These are phyloP conservation scores for Taurulus bubalis DNA, from an alignment of 2,113 vertebrate species.

Conservation along the genomic window DNA sequence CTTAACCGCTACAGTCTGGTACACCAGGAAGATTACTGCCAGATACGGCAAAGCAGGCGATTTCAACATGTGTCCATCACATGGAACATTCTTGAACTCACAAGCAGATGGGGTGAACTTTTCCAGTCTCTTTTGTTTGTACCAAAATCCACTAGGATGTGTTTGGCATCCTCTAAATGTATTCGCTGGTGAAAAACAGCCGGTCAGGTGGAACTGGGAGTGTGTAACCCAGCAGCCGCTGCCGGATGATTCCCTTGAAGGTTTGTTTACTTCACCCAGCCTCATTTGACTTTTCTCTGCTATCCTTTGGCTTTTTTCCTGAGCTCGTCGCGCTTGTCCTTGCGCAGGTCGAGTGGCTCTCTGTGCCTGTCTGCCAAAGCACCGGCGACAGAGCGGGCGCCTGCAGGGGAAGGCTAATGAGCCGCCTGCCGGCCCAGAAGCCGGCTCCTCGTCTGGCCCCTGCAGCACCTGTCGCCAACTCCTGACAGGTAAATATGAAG, in stretches of 20 bases:
- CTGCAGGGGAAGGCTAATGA: slow-evolving; percentile 61
- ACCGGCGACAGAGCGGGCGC: slow-evolving; percentile 29
- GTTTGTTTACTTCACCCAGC: slow-evolving; percentile 19
- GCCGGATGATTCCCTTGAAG: slow-evolving; percentile 19
- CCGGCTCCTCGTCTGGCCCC: slow-evolving; percentile 43
- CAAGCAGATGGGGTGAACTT: neutral
- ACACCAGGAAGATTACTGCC: neutral
- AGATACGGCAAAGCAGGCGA: neutral
- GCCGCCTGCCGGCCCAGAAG: slow-evolving; percentile 38
- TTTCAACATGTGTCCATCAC: slow-evolving; percentile 23
- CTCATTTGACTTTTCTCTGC: neutral
- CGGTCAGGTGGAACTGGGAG: neutral
- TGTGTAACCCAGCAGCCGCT: slow-evolving; percentile 1
- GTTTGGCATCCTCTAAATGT: slow-evolving; percentile 6
- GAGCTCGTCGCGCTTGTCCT: slow-evolving; percentile 33
- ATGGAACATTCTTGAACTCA: neutral
- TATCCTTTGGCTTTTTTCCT: neutral
- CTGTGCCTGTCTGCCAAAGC: slow-evolving; percentile 19
- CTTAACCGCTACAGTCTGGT: neutral
- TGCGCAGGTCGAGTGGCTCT: slow-evolving; percentile 29
- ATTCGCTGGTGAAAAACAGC: slow-evolving; percentile 4
- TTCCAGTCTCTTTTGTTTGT: slow-evolving; percentile 8
- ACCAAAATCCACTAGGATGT: neutral
- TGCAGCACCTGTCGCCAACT: slow-evolving; percentile 21
- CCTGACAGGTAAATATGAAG: slow-evolving; percentile 1